Base-by-base conservation (phyloP, 1,140 invertebrate genomes). In the Saxidomus purpurata region DNA sequence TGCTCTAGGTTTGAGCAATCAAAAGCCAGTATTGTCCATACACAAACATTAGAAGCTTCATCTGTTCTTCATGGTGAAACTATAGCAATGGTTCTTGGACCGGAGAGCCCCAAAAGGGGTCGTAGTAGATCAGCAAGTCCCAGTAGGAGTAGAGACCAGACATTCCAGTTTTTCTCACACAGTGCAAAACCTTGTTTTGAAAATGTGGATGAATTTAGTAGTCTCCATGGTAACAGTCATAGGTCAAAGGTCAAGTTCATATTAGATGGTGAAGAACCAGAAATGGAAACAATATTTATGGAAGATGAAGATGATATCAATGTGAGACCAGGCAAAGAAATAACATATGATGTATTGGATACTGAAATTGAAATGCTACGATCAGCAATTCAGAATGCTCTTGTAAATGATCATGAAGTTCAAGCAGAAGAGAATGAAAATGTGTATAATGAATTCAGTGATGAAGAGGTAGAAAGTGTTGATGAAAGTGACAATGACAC, bases 241-340 rank as follows among this genome's bases (percentile, higher is more conserved):
- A 83, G 71, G 80, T 61, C 87, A 76, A 89, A 77, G 40, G 80
- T 89, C 25, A 83, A 89, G 49, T 89, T 89, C 40, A 40, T 83
- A 80, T 28, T 83, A 28, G 87, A 83, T 31, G 81, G 80, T 36
- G 87, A 89, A 59, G 67, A 83, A 77, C 36, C 49, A 31, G 69
- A 47, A 63, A 28, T 89, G n/a, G 69, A 83, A 76, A 89, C 80
- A 13, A 83, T 89, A 31, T 83, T 83, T 89, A 36, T 89, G 13
- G 87, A 89, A 59, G 36, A 82, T 59, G 61, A 80, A 74, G 71
- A 76, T 47, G 80, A 84, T 59, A 63, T 83, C 22, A 52, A 63
- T n/a, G 15, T 89, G 11, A 61, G 49, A 38, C 47, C 28, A 31
- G 87, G 63, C 43, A 76, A 76, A 55, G 47, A 43, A 9, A 61